phyloP scores from a whole-genome alignment of 2,113 vertebrate species.

The Nymphicus hollandicus region DNA sequence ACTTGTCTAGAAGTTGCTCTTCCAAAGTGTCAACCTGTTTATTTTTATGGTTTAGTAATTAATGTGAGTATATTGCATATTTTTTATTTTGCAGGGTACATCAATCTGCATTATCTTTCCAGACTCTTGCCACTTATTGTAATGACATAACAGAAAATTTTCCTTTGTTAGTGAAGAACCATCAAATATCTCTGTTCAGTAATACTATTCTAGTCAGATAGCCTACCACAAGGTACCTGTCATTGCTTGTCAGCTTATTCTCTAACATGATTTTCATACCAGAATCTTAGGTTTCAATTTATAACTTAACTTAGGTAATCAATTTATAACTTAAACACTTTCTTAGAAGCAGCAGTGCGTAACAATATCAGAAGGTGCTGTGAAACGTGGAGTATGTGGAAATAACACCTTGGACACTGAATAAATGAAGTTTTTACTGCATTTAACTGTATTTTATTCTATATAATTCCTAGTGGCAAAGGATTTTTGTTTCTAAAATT shows the following conservation, averaged over 20 bases:
- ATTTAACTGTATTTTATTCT: not conserved
- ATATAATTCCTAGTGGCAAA: not conserved
- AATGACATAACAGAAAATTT: not conserved
- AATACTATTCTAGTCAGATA: not conserved
- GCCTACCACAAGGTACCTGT: not conserved
- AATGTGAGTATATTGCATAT: not conserved
- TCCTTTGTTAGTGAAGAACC: not conserved
- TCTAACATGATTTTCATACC: not conserved
- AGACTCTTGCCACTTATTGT: not conserved
- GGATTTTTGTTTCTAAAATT: not conserved
- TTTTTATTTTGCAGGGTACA: not conserved
- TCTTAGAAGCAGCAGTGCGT: not conserved
- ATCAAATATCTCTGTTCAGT: not conserved
- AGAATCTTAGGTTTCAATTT: not conserved
- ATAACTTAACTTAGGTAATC: slow-evolving; percentile 7
- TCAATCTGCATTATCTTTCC: not conserved
- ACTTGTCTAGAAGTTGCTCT: not conserved
- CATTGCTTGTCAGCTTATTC: not conserved
- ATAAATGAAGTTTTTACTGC: not conserved
- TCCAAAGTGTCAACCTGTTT: not conserved
- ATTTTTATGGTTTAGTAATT: not conserved
- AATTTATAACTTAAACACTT: not conserved
- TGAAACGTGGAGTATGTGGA: not conserved
- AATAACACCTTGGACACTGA: not conserved
- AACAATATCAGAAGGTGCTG: not conserved